Evolutionary conservation across 1,140 invertebrate species (phyloP), one percentile per base, ranked within the genome.

Genomic region (Tribolium madens): DNA sequence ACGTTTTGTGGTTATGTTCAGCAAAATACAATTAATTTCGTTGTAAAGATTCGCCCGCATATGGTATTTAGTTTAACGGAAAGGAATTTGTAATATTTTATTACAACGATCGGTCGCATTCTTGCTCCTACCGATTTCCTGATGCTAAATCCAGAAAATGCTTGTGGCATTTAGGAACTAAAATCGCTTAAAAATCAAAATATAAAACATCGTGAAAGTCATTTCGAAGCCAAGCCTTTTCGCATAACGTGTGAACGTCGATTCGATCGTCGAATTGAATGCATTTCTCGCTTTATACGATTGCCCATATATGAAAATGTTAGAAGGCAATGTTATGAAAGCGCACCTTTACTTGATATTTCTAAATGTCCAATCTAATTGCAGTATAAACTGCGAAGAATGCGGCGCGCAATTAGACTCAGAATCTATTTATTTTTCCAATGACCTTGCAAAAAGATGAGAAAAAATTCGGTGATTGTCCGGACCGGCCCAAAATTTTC

Each of bases 241-340:
- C 7, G 15, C 53, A 21, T 26, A 26, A 26, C 69, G 69, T 71
- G 69, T 71, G 69, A 71, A 71, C 17, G 69, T 50, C 31, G 17
- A 48, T 72, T 48, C 50, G 42, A 72, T 48, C 70, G 46, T 10
- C 18, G 68, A 42, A 33, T 72, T 53, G 18, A 72, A 47, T 72
- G 31, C 18, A 14, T 15, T 70, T 72, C 42, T 21, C 26, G 31
- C 42, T 50, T 48, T 36, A 71, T 71, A n/a, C 69, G 69, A 46
- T 50, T 48, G 42, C 42, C 70, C 57, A 50, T 72, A 72, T 72
- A 72, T 72, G 70, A 72, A 71, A 72, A 50, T 50, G 46, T 72
- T 48, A 33, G 26, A 57, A 18, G 52, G 7, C 13, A 21, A 72
- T 17, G 50, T 72, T 50, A 72, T 72, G 70, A 72, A 72, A 72